Evolutionary conservation across 2,797 vertebrate species (phyloP), one percentile per base, ranked within the genome.

Genomic region (Lepus townsendii): DNA sequence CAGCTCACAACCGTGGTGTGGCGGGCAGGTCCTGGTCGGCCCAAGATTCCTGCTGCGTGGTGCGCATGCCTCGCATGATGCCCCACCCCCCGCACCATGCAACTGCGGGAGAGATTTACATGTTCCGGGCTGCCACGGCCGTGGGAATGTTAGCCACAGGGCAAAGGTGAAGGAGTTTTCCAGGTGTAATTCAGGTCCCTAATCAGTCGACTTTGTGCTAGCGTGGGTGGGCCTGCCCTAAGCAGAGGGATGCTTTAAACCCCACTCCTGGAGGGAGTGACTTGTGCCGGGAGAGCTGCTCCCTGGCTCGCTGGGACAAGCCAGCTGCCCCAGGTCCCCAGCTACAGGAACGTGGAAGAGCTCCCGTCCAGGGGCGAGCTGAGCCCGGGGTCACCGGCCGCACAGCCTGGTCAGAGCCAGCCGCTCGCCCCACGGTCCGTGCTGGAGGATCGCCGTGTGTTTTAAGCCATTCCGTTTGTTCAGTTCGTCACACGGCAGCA

Each of bases 61-160:
- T 9, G 2, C 5, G 6, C 7, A 26, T 0, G 4, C 32, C 50
- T 32, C 16, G 35, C 17, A 0, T 10, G 6, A 79, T 0, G 54
- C 26, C 75, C 32, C 22, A 38, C 5, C 35, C 30, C 42, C 42
- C 7, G 42, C 42, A 47, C 42, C 42, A 8, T 50, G 52, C 7
- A n/a, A 35, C 35, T 1, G 30, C 26, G n/a, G 57, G 73, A 2
- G 1, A 38, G 42, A 22, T 60, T 68, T 24, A 8, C n/a, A 16
- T 22, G 5, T 0, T 19, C 73, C 1, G 7, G 16, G 30, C 42
- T 6, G 20, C 32, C 16, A 1, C 38, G 9, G 16, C n/a, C 27
- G 1, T 5, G 62, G 68, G 32, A 24, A 66, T 35, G 5, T 42
- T 5, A 47, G 16, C 4, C 20, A 60, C 0, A 2, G 5, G 24